phyloP scores from a whole-genome alignment of 1,140 invertebrate species.

The Semibalanus balanoides region DNA sequence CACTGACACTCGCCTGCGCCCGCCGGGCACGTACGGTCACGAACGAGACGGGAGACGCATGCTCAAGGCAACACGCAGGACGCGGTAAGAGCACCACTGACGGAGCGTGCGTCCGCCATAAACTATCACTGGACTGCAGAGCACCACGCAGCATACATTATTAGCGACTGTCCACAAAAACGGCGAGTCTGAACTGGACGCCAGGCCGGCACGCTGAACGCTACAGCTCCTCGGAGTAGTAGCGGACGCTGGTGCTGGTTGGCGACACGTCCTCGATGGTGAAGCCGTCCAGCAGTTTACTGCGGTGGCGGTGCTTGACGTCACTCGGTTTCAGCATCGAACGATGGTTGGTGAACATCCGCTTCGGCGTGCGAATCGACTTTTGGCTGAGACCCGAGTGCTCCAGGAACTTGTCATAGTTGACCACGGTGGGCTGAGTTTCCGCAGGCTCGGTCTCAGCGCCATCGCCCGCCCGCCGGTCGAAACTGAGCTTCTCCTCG shows the following conservation, averaged over 20 bases:
- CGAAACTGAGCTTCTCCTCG: background rate
- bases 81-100: too few species aligned
- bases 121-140: too few species aligned
- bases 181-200: background rate
- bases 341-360: background rate
- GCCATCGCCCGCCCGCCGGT: background rate
- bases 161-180: too few species aligned
- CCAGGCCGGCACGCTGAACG: background rate
- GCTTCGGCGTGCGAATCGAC: background rate
- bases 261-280: background rate
- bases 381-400: background rate
- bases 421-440: background rate
- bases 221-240: background rate
- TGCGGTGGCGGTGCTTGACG: background rate
- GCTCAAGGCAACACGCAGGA: too few species aligned
- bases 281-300: background rate
- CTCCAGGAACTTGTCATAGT: slow-evolving; percentile 7
- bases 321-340: background rate
- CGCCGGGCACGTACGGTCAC: too few species aligned
- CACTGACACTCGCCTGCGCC: too few species aligned
- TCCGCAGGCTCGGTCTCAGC: background rate
- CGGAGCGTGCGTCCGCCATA: too few species aligned
- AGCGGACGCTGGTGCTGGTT: background rate
- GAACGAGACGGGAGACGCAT: too few species aligned
- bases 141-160: too few species aligned